Evolutionary conservation across 2,888 invertebrate species (phyloP), one percentile per base, ranked within the genome.

Genomic region (Trimorus sp.): DNA sequence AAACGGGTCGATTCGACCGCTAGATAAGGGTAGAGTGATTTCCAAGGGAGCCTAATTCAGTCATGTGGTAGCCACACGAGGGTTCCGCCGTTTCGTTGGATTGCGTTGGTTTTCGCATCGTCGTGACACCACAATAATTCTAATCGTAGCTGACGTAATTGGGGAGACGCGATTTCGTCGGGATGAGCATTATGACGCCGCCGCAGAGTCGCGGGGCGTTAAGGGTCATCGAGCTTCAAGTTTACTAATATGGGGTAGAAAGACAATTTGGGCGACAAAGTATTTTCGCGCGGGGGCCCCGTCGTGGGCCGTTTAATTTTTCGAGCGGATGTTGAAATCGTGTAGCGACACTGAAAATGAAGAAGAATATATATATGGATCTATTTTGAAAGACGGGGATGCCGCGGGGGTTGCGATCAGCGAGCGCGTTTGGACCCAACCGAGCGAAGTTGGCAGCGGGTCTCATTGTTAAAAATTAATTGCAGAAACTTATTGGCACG

Each of bases 221-320:
- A 73, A 73, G 75, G 73, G 66, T 75, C 74, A 79, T 83, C 77
- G 79, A 83, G 83, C 83, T 83, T 83, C 83, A 75, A 76, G 71
- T 66, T 70, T 79, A 79, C 59, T 63, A 77, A 79, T 76, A 77
- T 70, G 68, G 45, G 59, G 42, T 82, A 78, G 74, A 59, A 77
- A 26, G 51, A 69, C 12, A 68, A 63, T 68, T 82, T 53, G 69
- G 62, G 53, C 73, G 54, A 70, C 63, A 75, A 71, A 59, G 49
- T 73, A 78, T 78, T 78, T 78, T 78, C 63, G 73, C 77, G 73
- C 16, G 60, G 37, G 73, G 45, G 69, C 49, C 12, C 56, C 7
- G n/a, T 54, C 54, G 54, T 48, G 56, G 11, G 63, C 48, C 48
- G 66, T 70, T 77, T 68, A 56, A 53, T 65, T 63, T 69, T 70